Percentiles rank a stretch among this genome's conserved stretches.
Evolutionary conservation across 2,797 vertebrate genomes (phyloP).

Genomic region (Pachyuromys duprasi): DNA sequence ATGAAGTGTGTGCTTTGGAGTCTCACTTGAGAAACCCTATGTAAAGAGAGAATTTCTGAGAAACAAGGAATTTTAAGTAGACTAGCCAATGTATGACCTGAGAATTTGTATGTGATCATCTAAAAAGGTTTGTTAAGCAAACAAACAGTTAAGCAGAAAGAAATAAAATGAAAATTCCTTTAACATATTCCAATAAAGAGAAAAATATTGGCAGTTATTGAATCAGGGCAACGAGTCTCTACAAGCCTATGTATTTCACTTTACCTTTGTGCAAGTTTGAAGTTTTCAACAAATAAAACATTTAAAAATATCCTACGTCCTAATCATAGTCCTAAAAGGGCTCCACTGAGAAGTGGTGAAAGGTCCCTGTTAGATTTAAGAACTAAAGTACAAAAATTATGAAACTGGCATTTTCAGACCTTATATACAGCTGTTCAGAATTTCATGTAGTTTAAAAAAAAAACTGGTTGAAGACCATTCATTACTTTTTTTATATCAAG

Average conservation of each 20-base stretch:
- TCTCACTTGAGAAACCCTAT: not conserved
- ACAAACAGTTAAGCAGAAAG: not conserved
- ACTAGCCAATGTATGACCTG: not conserved
- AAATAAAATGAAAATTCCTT: conserved; percentile 17
- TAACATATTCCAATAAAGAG: conserved; percentile 34
- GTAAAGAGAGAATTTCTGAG: not conserved
- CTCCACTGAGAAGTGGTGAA: not conserved
- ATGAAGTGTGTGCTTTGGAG: not conserved
- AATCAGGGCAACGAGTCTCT: not conserved
- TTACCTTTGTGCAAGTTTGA: not conserved
- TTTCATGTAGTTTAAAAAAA: conserved; percentile 42
- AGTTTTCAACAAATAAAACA: conserved; percentile 15
- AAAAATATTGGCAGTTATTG: not conserved
- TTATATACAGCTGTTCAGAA: not conserved
- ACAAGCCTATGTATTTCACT: not conserved
- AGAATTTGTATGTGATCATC: not conserved
- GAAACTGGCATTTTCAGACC: conserved; percentile 26
- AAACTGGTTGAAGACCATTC: conserved; percentile 55
- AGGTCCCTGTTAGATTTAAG: conserved; percentile 23
- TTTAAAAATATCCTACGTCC: not conserved
- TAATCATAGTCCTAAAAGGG: not conserved
- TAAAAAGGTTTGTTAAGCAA: not conserved
- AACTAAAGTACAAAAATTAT: conserved; percentile 43
- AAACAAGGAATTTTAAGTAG: not conserved
- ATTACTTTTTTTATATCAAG: conserved; percentile 35